Base-by-base conservation (phyloP, 2,797 vertebrate species). In the Botia almorhae region DNA sequence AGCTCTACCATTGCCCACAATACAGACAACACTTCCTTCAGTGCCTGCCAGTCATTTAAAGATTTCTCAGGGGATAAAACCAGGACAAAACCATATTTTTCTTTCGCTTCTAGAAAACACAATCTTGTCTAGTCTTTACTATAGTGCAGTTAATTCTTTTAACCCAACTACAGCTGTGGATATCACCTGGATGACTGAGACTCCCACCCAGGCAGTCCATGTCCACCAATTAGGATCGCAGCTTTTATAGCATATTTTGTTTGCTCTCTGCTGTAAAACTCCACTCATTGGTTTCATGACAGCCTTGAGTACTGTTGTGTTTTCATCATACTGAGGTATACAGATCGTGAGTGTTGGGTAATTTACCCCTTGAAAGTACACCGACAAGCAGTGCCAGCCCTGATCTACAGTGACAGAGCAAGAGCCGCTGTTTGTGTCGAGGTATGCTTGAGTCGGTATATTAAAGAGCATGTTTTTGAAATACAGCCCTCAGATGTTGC, bases 41-140 rank as follows among this genome's bases (percentile, higher is more conserved):
- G 77, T 82, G 63, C 61, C 87, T 90, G 89, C 70, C 89, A 91
- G 85, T 90, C 89, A 89, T 86, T 86, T 64, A 36, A 17, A 33
- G 26, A 65, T 39, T 63, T 86, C 72, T 79, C 83, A 75, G 65
- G 36, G 43, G 67, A 43, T 19, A 78, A 83, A 43, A 53, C 14
- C 33, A 13, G 51, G 61, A 76, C 71, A 79, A 78, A 78, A 71
- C 61, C 56, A 67, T 71, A n/a, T 50, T 69, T 48, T 55, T 50
- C 33, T 39, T 68, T 58, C 46, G 36, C 13, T 71, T 39, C 14
- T 69, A 21, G 8, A 17, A 11, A 11, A 13, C 7, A 43, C 39
- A 17, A 21, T 4, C 2, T 14, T 4, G 39, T 7, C 39, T 26
- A 61, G 16, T n/a, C 61, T 58, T 39, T 50, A 39, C 70, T 33